phyloP scores from a whole-genome alignment of 1,140 invertebrate genomes.

The Berghia stephanieae region DNA sequence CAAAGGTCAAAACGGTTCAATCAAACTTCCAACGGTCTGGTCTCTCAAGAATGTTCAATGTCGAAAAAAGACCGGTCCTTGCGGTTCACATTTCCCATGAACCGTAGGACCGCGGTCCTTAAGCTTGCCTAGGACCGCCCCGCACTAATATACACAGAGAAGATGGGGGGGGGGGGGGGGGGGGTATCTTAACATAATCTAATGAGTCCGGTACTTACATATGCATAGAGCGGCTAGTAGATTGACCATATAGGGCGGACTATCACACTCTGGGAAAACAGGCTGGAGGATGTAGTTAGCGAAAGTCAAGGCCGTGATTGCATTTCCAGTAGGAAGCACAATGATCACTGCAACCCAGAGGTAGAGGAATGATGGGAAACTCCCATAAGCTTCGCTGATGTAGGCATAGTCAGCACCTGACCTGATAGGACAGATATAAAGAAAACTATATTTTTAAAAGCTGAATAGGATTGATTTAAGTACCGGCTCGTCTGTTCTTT shows the following conservation, averaged over 20 bases:
- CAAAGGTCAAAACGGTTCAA: too few species aligned
- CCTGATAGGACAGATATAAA: not conserved
- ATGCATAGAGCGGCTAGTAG: slow-evolving; percentile 58
- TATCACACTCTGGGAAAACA: slow-evolving; percentile 73
- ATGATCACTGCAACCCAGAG: slow-evolving; percentile 82
- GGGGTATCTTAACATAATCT: too few species aligned
- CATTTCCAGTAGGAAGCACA: slow-evolving; percentile 88
- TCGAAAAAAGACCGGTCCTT: too few species aligned
- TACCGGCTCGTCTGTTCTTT: not conserved
- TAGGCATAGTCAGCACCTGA: slow-evolving; percentile 98
- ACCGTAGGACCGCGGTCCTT: too few species aligned
- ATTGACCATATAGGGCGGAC: slow-evolving; percentile 42
- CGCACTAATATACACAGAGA: too few species aligned
- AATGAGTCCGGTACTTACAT: too few species aligned
- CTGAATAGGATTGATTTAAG: not conserved
- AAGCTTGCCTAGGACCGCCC: too few species aligned
- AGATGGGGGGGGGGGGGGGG: too few species aligned
- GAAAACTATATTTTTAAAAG: not conserved
- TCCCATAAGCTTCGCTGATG: slow-evolving; percentile 86
- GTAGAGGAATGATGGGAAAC: slow-evolving; percentile 91
- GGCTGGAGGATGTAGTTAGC: slow-evolving; percentile 94
- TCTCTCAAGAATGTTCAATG: too few species aligned
- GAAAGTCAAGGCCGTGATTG: slow-evolving; percentile 95
- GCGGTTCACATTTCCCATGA: too few species aligned
- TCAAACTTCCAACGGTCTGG: too few species aligned